phyloP scores from a whole-genome alignment of 2,113 vertebrate species.

The Natator depressus region DNA sequence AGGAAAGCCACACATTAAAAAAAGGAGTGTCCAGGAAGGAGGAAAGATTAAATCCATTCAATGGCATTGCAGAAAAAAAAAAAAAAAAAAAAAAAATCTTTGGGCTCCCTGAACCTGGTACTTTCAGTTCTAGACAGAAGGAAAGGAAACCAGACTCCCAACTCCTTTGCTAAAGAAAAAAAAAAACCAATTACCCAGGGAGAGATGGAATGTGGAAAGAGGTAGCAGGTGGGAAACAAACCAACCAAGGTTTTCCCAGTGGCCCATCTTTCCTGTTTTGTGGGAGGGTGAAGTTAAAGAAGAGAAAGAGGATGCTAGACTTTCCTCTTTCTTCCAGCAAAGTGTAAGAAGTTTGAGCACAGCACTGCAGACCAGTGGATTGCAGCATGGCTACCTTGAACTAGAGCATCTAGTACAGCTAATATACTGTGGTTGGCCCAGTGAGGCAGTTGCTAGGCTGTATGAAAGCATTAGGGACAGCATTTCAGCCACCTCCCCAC shows the following conservation, averaged over 20 bases:
- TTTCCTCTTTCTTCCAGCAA: no score
- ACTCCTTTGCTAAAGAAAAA: neutral
- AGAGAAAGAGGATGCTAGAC: neutral
- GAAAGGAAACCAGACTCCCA: neutral
- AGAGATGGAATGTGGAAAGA: neutral
- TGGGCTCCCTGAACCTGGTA: neutral
- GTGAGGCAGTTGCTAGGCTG: neutral
- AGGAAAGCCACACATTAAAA: neutral
- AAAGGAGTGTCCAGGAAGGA: neutral
- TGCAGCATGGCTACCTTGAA: neutral
- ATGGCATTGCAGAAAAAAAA: neutral
- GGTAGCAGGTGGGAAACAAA: neutral
- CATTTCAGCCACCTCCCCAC: neutral
- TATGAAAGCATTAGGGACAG: neutral
- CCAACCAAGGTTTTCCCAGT: neutral
- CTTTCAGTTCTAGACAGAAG: neutral
- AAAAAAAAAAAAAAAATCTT: neutral
- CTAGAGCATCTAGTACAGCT: neutral
- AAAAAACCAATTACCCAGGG: neutral
- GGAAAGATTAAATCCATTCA: neutral
- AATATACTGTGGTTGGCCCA: neutral
- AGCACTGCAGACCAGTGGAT: neutral
- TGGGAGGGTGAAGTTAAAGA: neutral
- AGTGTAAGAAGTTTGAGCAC: neutral
- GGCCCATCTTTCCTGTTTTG: neutral